Conservation (phyloP, 1,140 invertebrate genomes). For the Pogonomyrmex barbatus region DNA sequence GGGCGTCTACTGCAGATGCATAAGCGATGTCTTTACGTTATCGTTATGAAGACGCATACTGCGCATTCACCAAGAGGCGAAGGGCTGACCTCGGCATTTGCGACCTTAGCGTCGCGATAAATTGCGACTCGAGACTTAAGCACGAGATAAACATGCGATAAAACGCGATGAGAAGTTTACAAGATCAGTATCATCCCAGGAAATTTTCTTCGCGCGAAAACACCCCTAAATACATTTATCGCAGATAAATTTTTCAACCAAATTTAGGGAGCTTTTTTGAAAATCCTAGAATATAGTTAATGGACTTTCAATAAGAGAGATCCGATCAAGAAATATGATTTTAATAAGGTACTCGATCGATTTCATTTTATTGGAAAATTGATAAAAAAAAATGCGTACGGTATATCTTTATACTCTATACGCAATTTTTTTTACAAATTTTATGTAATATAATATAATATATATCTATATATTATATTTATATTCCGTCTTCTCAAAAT, state of each 20-base stretch:
- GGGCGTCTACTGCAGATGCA: constrained; percentile 4
- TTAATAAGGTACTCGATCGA: neutral
- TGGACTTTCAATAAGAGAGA: neutral
- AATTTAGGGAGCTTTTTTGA: neutral
- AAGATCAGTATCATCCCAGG: constrained; percentile 2
- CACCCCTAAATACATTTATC: no score
- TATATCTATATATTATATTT: neutral
- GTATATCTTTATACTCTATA: neutral
- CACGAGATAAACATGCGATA: constrained; percentile 10
- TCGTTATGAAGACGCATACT: neutral
- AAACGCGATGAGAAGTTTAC: constrained; percentile 33
- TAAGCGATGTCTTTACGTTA: constrained; percentile 32
- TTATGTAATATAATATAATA: no score
- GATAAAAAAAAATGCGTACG: neutral
- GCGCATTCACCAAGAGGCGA: neutral
- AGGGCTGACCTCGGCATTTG: constrained; percentile 25
- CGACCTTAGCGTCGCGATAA: constrained; percentile 30
- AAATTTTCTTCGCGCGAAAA: neutral
- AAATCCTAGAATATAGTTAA: constrained; percentile 20
- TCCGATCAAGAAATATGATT: neutral
- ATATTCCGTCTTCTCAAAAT: neutral
- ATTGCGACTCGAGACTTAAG: constrained; percentile 27
- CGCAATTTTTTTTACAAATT: no score
- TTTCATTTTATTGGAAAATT: neutral
- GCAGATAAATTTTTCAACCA: neutral